These are phyloP conservation scores for Eospalax fontanierii DNA, from an alignment of 2,797 vertebrate genomes.

Conservation along the genomic window DNA sequence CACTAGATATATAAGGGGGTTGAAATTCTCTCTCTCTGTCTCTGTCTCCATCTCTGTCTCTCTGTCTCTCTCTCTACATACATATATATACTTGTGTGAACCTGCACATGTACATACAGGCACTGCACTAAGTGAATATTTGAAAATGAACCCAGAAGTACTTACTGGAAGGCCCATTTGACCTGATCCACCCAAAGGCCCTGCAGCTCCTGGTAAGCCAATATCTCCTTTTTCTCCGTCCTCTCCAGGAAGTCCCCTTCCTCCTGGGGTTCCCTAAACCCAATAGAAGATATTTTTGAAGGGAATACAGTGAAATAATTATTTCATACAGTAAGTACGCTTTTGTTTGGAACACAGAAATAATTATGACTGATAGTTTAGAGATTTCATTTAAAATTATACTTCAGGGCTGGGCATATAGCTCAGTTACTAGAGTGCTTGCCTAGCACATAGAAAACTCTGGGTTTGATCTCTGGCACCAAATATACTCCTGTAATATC, in stretches of 20 bases:
- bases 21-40: background rate
- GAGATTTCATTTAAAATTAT: slow-evolving; percentile 34
- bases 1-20: background rate
- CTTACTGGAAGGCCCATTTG: slow-evolving; percentile 94
- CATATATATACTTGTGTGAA: background rate
- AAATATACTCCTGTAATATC: background rate
- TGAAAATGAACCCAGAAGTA: slow-evolving; percentile 59
- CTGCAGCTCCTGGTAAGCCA: slow-evolving; percentile 92
- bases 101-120: background rate
- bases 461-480: background rate
- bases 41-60: background rate
- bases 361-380: slow-evolving; percentile 27
- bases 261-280: slow-evolving; percentile 94
- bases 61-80: background rate
- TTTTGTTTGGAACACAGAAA: slow-evolving; percentile 31
- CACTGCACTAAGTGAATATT: slow-evolving; percentile 2
- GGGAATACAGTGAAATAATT: slow-evolving; percentile 12
- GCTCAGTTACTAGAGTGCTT: background rate
- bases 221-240: slow-evolving; percentile 94
- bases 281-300: slow-evolving; percentile 48
- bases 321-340: background rate
- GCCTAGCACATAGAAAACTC: background rate
- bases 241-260: slow-evolving; percentile 93
- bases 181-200: slow-evolving; percentile 92
- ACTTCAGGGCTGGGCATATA: background rate